A percentile compares a stretch with the other conserved stretches of the same genome.
Evolutionary conservation across 2,113 vertebrate species (phyloP).

Genomic region (Phaethon lepturus): DNA sequence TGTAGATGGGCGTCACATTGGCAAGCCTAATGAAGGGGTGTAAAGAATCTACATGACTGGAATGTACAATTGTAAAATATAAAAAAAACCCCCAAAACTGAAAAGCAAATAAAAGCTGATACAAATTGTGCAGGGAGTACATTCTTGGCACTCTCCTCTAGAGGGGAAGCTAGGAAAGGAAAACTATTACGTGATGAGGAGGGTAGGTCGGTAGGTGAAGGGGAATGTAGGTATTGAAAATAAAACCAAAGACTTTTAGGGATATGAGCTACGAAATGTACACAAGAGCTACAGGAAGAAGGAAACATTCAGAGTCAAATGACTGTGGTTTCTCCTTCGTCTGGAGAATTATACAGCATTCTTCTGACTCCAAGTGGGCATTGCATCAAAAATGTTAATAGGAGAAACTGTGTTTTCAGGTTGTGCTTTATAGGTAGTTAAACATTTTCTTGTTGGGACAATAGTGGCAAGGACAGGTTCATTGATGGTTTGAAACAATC

Average conservation of each 20-base stretch:
- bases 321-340: neutral
- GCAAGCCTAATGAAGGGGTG: no score
- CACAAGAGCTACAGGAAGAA: neutral
- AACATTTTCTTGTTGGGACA: slow-evolving; percentile 5
- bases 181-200: neutral
- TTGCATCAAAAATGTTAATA: slow-evolving; percentile 43
- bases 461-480: neutral
- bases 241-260: neutral
- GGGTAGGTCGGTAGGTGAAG: neutral
- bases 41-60: slow-evolving; percentile 13
- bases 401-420: neutral
- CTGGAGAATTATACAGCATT: slow-evolving; percentile 31
- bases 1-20: no score
- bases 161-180: neutral
- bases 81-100: neutral
- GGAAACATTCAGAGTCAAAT: slow-evolving; percentile 19
- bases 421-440: neutral
- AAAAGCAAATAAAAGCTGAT: neutral
- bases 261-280: slow-evolving; percentile 13
- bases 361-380: slow-evolving; percentile 6
- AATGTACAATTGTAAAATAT: neutral
- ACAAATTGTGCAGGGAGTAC: neutral
- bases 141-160: neutral
- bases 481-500: neutral
- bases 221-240: neutral